These are phyloP conservation scores for Rhorus exstirpatorius DNA, from an alignment of 2,888 invertebrate genomes.

Conservation along the genomic window DNA sequence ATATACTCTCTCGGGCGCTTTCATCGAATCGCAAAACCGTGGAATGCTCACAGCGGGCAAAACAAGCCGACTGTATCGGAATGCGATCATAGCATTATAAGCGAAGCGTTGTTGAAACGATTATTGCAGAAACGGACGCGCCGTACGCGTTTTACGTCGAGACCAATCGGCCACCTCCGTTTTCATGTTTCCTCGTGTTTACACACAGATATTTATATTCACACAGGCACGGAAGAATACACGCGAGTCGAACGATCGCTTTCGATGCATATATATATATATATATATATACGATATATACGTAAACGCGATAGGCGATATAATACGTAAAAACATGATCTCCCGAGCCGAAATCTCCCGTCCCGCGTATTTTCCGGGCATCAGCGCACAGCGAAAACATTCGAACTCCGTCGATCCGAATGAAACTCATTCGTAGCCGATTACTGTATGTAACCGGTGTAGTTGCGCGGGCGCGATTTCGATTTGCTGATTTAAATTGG, in stretches of 20 bases:
- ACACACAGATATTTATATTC: not conserved
- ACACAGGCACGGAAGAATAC: not conserved
- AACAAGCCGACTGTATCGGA: constrained; percentile 82
- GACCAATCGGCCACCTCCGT: constrained; percentile 45
- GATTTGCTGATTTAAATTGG: constrained; percentile 79
- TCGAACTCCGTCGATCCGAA: constrained; percentile 34
- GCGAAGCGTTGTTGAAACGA: constrained; percentile 85
- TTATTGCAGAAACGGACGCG: constrained; percentile 78
- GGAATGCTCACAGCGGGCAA: constrained; percentile 71
- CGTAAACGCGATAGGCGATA: constrained; percentile 46
- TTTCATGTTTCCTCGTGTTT: constrained; percentile 11
- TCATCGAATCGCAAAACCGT: constrained; percentile 61
- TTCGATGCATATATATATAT: constrained; percentile 5
- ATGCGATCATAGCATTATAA: constrained; percentile 84
- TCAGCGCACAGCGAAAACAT: constrained; percentile 22
- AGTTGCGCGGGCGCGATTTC: constrained; percentile 82
- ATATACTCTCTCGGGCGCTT: constrained; percentile 52
- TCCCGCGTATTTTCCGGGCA: constrained; percentile 66
- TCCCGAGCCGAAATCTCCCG: constrained; percentile 1
- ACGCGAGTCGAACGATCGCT: constrained; percentile 36
- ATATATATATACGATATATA: not conserved
- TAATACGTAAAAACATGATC: constrained; percentile 65
- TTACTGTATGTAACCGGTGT: constrained; percentile 83
- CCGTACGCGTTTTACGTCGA: constrained; percentile 55
- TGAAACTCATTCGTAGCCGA: constrained; percentile 80